Evolutionary conservation across 2,113 vertebrate genomes (phyloP), one percentile per base, ranked within the genome.

Genomic region (Oostethus manadensis): DNA sequence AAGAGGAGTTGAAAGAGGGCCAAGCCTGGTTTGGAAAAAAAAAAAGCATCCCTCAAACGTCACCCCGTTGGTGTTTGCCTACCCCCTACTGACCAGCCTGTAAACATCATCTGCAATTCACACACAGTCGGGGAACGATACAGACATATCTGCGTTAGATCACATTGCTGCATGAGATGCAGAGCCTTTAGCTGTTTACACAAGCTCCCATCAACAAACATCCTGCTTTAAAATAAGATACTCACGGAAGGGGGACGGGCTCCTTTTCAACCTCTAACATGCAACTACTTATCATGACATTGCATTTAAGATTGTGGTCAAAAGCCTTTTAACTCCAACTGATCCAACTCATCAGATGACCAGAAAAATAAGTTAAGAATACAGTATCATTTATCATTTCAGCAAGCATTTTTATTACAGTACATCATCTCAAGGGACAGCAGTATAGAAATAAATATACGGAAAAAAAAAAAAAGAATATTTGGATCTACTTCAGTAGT

Each of bases 81-180:
- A 77, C 78, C 82, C 71, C 76, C 84, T 64, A 69, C 60, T 79
- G 76, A 82, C 81, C 79, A 76, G 73, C 68, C 49, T 83, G 83
- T 84, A 85, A 87, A 87, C 86, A 84, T 76, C 73, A 86, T 80
- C 74, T 82, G 78, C 73, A 82, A 84, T 84, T 87, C 69, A 73
- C 71, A 73, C 66, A 42, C 55, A 69, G 74, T 78, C 79, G 71
- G 72, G 77, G 70, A 78, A 6, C 11, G 78, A 71, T 53, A 75
- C 62, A 72, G 63, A 64, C 61, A 71, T 61, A 80, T 72, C 66
- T 65, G 73, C 79, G 72, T 50, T 48, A 73, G 74, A 79, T 77
- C 70, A 59, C 71, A 63, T 64, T 71, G 75, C 76, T 66, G 69
- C 77, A 81, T 76, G 77, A 75, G 74, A 71, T 80, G 61, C 56